A percentile compares a stretch with the other conserved stretches of the same genome.
These are phyloP conservation scores for Beris chalybata DNA, from an alignment of 2,888 invertebrate genomes.

Conservation along the genomic window DNA sequence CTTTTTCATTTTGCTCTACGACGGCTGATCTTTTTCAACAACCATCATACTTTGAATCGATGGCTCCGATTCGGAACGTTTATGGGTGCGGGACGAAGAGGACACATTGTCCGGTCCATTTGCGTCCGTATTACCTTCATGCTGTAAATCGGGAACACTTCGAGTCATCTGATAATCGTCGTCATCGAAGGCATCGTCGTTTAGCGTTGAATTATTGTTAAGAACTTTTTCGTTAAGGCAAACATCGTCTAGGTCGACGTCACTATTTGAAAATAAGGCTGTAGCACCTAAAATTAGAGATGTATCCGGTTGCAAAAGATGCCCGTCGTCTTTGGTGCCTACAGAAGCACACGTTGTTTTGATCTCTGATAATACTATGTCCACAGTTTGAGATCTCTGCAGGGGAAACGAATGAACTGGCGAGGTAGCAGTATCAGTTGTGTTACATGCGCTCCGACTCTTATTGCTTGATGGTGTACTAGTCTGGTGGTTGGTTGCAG, in stretches of 20 bases:
- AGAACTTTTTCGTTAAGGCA: conserved; percentile 76
- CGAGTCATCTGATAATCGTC: conserved; percentile 52
- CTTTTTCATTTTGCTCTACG: conserved; percentile 40
- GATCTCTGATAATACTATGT: conserved; percentile 38
- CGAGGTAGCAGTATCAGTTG: conserved; percentile 43
- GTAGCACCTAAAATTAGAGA: conserved; percentile 66
- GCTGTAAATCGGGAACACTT: conserved; percentile 53
- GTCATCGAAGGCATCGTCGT: conserved; percentile 47
- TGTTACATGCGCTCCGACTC: conserved; percentile 4
- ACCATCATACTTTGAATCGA: conserved; percentile 49
- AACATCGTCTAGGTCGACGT: conserved; percentile 79
- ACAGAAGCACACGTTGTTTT: conserved; percentile 3
- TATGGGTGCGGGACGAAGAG: conserved; percentile 48
- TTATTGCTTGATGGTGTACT: conserved; percentile 6
- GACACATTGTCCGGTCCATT: conserved; percentile 12
- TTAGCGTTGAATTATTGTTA: conserved; percentile 54
- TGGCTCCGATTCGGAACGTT: conserved; percentile 56
- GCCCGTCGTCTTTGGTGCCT: neutral
- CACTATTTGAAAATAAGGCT: conserved; percentile 84
- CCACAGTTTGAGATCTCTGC: conserved; percentile 46
- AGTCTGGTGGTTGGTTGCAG: neutral
- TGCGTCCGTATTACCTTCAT: conserved; percentile 30
- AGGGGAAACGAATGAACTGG: conserved; percentile 38
- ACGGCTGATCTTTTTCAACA: conserved; percentile 35
- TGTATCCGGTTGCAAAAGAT: conserved; percentile 55